These are phyloP conservation scores for Amphilophus citrinellus DNA, from an alignment of 2,113 vertebrate species.

Conservation along the genomic window DNA sequence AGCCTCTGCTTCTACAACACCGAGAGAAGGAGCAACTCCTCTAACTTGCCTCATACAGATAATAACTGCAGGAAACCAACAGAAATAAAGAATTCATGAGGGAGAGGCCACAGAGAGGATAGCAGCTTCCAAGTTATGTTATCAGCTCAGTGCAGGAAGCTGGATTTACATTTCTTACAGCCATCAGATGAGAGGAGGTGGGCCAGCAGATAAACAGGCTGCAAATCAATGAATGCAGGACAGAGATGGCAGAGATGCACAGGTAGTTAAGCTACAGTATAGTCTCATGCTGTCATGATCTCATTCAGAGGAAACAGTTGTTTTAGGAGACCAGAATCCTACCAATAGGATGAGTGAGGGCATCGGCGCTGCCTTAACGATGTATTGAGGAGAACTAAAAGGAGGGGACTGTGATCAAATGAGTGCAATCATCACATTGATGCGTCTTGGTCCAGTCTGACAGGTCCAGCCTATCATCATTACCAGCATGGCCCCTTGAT, in stretches of 20 bases:
- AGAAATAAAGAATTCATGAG: conserved; percentile 77
- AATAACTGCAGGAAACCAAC: conserved; percentile 64
- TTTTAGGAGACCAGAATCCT: background rate
- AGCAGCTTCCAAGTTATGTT: conserved; percentile 39
- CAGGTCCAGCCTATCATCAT: conserved; percentile 27
- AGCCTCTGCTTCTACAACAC: background rate
- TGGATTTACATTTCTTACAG: conserved; percentile 42
- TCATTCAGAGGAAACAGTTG: background rate
- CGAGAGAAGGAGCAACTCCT: conserved; percentile 31
- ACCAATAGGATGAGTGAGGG: background rate
- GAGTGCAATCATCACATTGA: conserved; percentile 3
- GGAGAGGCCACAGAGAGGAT: conserved; percentile 8
- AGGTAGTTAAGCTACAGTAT: conserved; percentile 6
- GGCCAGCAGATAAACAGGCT: conserved; percentile 53
- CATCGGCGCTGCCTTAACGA: background rate
- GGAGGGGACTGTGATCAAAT: background rate
- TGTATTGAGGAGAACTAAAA: conserved; percentile 11
- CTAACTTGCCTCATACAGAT: conserved; percentile 35
- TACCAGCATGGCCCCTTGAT: conserved; percentile 35
- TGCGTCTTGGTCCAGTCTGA: background rate
- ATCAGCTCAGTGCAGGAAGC: conserved; percentile 25
- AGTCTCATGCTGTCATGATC: conserved; percentile 8
- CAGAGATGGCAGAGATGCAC: background rate
- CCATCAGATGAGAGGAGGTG: background rate
- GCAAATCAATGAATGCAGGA: conserved; percentile 18